A percentile compares a stretch with the other conserved stretches of the same genome.
Evolutionary conservation across 2,113 vertebrate genomes (phyloP).

Genomic region (Elaphurus davidianus): DNA sequence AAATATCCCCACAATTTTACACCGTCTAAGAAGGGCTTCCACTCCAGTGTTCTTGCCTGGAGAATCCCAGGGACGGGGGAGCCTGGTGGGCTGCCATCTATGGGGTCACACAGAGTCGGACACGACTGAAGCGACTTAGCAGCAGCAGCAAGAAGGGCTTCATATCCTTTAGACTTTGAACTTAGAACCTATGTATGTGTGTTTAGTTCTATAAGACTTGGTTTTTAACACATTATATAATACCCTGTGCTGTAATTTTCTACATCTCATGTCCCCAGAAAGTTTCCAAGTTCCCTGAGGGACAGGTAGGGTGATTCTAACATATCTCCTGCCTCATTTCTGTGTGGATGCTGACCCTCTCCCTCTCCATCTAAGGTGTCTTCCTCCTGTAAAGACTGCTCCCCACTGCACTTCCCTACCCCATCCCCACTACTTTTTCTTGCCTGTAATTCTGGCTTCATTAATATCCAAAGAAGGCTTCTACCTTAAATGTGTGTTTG

Average conservation of each 20-base stretch:
- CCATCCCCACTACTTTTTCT: not conserved
- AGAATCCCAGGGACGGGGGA: too few relatives aligned
- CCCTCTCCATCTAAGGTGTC: not conserved
- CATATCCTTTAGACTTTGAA: conserved; percentile 9
- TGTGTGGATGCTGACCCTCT: not conserved
- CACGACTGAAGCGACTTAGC: too few relatives aligned
- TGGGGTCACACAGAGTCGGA: too few relatives aligned
- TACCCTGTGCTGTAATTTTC: not conserved
- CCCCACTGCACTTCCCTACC: not conserved
- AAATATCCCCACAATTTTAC: not conserved
- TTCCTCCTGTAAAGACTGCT: not conserved
- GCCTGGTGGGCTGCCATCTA: too few relatives aligned
- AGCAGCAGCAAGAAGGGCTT: not conserved
- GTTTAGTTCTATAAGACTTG: not conserved
- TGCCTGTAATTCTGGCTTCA: not conserved
- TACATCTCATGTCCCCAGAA: not conserved
- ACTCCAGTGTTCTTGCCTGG: too few relatives aligned
- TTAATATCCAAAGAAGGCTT: not conserved
- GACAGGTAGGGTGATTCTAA: not conserved
- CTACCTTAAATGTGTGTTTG: conserved; percentile 23
- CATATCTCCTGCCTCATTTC: not conserved
- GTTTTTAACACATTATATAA: not conserved
- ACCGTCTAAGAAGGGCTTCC: not conserved
- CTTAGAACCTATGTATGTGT: not conserved
- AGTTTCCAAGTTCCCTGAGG: not conserved